These are phyloP conservation scores for Atherinosoma microstoma DNA, from an alignment of 2,797 vertebrate genomes.

Conservation along the genomic window DNA sequence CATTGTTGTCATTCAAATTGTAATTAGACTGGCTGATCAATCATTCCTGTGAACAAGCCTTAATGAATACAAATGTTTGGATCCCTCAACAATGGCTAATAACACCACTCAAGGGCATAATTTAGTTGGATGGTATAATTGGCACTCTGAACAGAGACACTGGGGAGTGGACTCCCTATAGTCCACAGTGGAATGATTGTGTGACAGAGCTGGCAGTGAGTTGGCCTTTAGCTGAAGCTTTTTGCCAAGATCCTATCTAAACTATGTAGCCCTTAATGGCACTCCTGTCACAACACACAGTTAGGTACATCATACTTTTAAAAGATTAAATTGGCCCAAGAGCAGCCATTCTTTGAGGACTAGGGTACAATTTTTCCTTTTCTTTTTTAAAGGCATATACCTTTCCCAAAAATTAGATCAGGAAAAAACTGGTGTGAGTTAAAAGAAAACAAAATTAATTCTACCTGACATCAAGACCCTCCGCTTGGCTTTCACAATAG, in stretches of 20 bases:
- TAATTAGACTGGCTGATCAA: slow-evolving; percentile 61
- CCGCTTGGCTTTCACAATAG: slow-evolving; percentile 50
- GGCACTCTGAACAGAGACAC: slow-evolving; percentile 62
- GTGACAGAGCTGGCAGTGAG: slow-evolving; percentile 58
- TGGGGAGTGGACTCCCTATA: slow-evolving; percentile 55
- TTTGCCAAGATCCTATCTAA: slow-evolving; percentile 64
- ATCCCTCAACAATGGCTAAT: slow-evolving; percentile 68
- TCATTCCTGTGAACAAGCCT: slow-evolving; percentile 64
- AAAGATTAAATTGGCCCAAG: slow-evolving; percentile 20
- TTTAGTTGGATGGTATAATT: slow-evolving; percentile 74
- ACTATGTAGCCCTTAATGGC: slow-evolving; percentile 37
- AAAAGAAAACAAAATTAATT: slow-evolving; percentile 22
- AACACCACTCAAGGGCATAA: slow-evolving; percentile 72
- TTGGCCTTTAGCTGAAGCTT: slow-evolving; percentile 50
- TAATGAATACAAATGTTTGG: slow-evolving; percentile 76
- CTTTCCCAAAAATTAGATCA: slow-evolving; percentile 26
- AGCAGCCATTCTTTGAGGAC: not conserved
- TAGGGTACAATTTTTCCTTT: not conserved
- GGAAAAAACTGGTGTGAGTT: not conserved
- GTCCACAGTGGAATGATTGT: slow-evolving; percentile 51
- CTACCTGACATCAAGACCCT: slow-evolving; percentile 11
- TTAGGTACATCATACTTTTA: slow-evolving; percentile 20
- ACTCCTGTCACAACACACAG: slow-evolving; percentile 45
- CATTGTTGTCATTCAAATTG: slow-evolving; percentile 43
- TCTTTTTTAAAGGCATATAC: not conserved